These are phyloP conservation scores for Caenorhabditis sinica DNA, from an alignment of 2,888 invertebrate genomes.

Conservation along the genomic window DNA sequence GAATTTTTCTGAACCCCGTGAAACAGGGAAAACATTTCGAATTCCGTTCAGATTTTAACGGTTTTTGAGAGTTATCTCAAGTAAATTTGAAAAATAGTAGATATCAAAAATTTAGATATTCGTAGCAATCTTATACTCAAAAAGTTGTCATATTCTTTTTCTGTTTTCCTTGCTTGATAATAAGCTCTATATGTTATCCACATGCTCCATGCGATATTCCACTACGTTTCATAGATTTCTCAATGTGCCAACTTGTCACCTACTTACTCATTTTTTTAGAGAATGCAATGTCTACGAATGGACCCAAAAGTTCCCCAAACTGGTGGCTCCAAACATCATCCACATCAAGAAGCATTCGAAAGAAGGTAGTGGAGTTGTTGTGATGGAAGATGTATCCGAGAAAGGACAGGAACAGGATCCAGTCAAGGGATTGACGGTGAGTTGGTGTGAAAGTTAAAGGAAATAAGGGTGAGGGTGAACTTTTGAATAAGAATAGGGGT, in stretches of 20 bases:
- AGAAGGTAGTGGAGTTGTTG: conserved; percentile 74
- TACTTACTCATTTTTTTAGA: conserved; percentile 64
- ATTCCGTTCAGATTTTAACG: no score
- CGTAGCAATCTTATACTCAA: no score
- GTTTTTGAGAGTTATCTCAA: no score
- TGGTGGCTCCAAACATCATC: conserved; percentile 77
- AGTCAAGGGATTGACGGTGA: conserved; percentile 66
- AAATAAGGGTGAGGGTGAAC: not conserved
- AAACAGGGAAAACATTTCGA: not conserved
- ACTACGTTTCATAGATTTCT: not conserved
- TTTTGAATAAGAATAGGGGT: no score
- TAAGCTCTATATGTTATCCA: no score
- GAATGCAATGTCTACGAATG: conserved; percentile 82
- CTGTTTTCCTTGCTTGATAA: no score
- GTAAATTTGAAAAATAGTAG: no score
- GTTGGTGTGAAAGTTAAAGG: not conserved
- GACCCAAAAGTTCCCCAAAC: conserved; percentile 77
- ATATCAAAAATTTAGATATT: no score
- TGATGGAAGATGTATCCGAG: conserved; percentile 81
- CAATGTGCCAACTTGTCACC: not conserved
- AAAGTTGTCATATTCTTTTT: no score
- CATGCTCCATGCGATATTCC: not conserved
- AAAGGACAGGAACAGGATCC: conserved; percentile 73
- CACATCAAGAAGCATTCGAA: conserved; percentile 77
- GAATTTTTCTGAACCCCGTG: no score